phyloP scores from a whole-genome alignment of 2,113 vertebrate genomes.

The Emydura subglobosa region DNA sequence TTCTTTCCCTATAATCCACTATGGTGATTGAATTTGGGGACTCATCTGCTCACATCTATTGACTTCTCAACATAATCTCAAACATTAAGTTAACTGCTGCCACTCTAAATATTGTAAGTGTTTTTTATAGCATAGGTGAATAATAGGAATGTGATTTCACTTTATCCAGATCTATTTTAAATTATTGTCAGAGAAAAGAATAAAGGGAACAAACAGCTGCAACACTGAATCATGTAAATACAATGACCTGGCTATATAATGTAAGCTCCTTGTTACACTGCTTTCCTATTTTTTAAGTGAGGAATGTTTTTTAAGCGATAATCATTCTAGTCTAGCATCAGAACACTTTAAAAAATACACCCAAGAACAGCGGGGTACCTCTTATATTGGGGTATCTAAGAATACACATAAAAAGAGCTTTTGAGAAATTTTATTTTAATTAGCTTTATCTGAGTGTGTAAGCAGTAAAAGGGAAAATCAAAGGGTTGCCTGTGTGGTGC shows the following conservation, averaged over 20 bases:
- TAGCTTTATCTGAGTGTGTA: constrained; percentile 64
- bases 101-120: constrained; percentile 27
- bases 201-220: constrained; percentile 64
- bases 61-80: constrained; percentile 35
- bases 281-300: constrained; percentile 54
- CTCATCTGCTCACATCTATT: constrained; percentile 72
- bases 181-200: constrained; percentile 49
- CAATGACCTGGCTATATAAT: constrained; percentile 43
- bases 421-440: constrained; percentile 75
- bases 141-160: constrained; percentile 48
- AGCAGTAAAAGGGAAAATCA: constrained; percentile 76
- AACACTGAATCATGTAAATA: constrained; percentile 54
- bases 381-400: constrained; percentile 67
- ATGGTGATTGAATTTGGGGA: constrained; percentile 30
- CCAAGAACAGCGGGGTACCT: constrained; percentile 44
- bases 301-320: constrained; percentile 52
- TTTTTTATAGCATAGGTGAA: constrained; percentile 52
- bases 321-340: constrained; percentile 37
- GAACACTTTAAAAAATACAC: constrained; percentile 39
- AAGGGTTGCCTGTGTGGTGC: constrained; percentile 67
- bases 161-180: constrained; percentile 54
- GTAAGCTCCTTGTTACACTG: constrained; percentile 51
- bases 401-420: constrained; percentile 61
- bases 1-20: constrained; percentile 54
- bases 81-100: constrained; percentile 57